These are phyloP conservation scores for Agrotis ipsilon DNA, from an alignment of 2,888 invertebrate genomes.

Conservation along the genomic window DNA sequence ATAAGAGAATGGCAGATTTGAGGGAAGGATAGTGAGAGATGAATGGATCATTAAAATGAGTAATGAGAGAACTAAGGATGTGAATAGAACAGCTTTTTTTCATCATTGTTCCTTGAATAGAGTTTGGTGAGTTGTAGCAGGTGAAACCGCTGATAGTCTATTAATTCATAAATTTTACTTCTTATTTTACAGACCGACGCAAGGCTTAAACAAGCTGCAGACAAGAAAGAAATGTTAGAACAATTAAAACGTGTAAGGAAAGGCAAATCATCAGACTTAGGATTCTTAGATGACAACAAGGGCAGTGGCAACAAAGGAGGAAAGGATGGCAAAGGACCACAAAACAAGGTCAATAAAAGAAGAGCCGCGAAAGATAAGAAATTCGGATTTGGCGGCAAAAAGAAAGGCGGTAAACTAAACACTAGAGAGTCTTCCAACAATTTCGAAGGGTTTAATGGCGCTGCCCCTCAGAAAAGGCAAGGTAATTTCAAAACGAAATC, in stretches of 20 bases:
- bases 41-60: too few relatives aligned
- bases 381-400: constrained; percentile 99
- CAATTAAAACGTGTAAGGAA: constrained; percentile 98
- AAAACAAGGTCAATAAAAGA: constrained; percentile 84
- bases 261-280: constrained; percentile 95
- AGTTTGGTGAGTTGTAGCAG: too few relatives aligned
- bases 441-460: constrained; percentile 91
- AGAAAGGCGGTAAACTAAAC: constrained; percentile 97
- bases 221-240: constrained; percentile 97
- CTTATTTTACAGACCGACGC: constrained; percentile 93
- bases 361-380: constrained; percentile 95
- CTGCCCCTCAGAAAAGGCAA: constrained; percentile 78
- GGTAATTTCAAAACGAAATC: constrained; percentile 84
- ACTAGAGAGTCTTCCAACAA: constrained; percentile 95
- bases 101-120: too few relatives aligned
- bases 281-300: constrained; percentile 94
- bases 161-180: neutral
- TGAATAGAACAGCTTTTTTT: too few relatives aligned
- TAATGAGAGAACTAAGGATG: too few relatives aligned
- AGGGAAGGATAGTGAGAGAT: too few relatives aligned
- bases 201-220: constrained; percentile 95
- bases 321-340: constrained; percentile 71
- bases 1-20: too few relatives aligned
- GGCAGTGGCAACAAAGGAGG: constrained; percentile 72
- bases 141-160: too few relatives aligned